phyloP scores from a whole-genome alignment of 1,140 invertebrate genomes.

The Tachypleus tridentatus region DNA sequence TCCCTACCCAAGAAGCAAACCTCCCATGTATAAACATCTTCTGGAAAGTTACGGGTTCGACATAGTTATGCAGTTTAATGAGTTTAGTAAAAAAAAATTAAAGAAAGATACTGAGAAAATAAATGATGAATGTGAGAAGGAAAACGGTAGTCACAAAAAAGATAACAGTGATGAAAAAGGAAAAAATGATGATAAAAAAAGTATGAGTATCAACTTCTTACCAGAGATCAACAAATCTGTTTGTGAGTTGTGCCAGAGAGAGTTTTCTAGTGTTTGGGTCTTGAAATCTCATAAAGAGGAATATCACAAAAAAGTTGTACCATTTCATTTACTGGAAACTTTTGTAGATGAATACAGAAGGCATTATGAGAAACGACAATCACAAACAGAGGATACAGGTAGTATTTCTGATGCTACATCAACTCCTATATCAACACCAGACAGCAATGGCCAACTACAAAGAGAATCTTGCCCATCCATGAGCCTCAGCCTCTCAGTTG shows the following conservation, averaged over 20 bases:
- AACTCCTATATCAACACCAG: too few species aligned
- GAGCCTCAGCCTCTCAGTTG: too few species aligned
- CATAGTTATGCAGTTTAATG: slow-evolving; percentile 92
- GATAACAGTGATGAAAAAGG: slow-evolving; percentile 21
- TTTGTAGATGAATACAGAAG: slow-evolving; percentile 80
- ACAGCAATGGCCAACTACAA: too few species aligned
- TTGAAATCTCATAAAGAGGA: slow-evolving; percentile 91
- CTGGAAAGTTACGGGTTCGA: slow-evolving; percentile 89
- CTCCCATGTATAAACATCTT: slow-evolving; percentile 59
- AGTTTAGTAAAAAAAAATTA: slow-evolving; percentile 58
- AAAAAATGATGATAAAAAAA: slow-evolving; percentile 18
- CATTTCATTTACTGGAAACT: slow-evolving; percentile 74
- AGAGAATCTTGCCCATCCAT: too few species aligned
- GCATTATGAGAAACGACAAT: slow-evolving; percentile 74
- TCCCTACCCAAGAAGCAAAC: slow-evolving; percentile 20
- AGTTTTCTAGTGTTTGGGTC: slow-evolving; percentile 90
- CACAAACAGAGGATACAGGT: too few species aligned
- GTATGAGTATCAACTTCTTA: too few species aligned
- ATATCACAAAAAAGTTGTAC: slow-evolving; percentile 81
- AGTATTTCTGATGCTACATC: too few species aligned
- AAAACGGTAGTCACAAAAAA: too few species aligned
- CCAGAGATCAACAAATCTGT: slow-evolving; percentile 57
- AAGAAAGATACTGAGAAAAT: too few species aligned
- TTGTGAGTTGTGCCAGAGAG: slow-evolving; percentile 80
- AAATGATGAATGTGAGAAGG: too few species aligned